Base-by-base conservation (phyloP, 2,888 invertebrate species). In the Tetramorium bicarinatum region DNA sequence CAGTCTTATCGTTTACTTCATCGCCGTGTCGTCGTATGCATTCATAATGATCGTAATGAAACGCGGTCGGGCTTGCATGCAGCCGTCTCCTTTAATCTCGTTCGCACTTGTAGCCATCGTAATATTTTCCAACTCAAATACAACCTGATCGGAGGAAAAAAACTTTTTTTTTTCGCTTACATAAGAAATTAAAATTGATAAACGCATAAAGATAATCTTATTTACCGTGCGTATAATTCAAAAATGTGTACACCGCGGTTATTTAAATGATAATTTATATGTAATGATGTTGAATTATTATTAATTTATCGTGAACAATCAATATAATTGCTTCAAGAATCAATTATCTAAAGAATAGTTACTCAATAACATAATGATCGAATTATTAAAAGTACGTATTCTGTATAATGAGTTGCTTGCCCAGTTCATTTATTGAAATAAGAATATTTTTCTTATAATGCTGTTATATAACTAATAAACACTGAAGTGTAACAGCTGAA, bases 1-100 rank as follows among this genome's bases (percentile, higher is more conserved):
- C 67, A 64, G 52, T 38, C 77, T 79, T 66, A 82, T 82, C 82
- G 56, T 82, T 76, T 77, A 77, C 56, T 56, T 67, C 82, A 82
- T 79, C 79, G 54, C 11, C 52, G 41, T 59, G 66, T 82, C 66
- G 79, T 47, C 82, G 56, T 80, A 56, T 34, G 52, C 67, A 67
- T 82, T 41, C 54, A 80, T 72, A 83, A 83, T 62, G 83, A 80
- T 49, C 13, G 34, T 54, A 80, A 71, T 71, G 56, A 83, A 44
- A 54, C 47, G 41, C 54, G 61, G 25, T 49, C 29, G 56, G 49
- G 41, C 29, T 34, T 52, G 69, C 52, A 74, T n/a, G 66, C 67
- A 21, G 59, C 34, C n/a, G 47, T 38, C 38, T 47, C 59, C 59
- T 77, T 80, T 38, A 47, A 80, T 71, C 59, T 49, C 47, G 25